Percentiles rank a stretch among this genome's conserved stretches.
Conservation (phyloP, 1,140 invertebrate genomes). For the Pachyrhynchus sulphureomaculatus region DNA sequence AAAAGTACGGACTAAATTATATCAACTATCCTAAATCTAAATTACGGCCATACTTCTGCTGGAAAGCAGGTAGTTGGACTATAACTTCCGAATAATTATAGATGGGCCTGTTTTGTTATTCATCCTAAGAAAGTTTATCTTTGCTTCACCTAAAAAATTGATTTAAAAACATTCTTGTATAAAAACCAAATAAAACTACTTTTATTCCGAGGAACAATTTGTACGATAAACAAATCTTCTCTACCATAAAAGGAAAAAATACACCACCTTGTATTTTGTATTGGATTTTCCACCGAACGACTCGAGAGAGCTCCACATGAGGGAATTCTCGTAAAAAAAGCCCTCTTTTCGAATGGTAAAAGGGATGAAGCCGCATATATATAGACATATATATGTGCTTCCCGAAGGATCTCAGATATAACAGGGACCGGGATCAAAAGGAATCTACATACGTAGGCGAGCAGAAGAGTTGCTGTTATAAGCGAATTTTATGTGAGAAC, state of each 20-base stretch:
- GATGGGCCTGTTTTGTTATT: too few species aligned
- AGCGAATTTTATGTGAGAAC: constrained; percentile 31
- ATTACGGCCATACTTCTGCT: too few species aligned
- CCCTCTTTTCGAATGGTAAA: constrained; percentile 30
- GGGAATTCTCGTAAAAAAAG: constrained; percentile 30
- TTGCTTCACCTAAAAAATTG: too few species aligned
- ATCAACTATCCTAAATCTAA: too few species aligned
- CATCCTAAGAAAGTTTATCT: too few species aligned
- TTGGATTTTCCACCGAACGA: constrained; percentile 30
- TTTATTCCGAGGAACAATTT: too few species aligned
- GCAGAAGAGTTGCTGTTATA: constrained; percentile 34
- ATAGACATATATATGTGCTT: constrained; percentile 22
- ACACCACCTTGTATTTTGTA: constrained; percentile 25
- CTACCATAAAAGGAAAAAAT: constrained; percentile 21
- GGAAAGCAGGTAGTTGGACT: too few species aligned
- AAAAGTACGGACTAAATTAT: too few species aligned
- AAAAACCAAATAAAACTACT: too few species aligned
- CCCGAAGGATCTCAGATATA: constrained; percentile 24
- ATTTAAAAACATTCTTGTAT: too few species aligned
- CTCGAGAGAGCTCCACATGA: constrained; percentile 20
- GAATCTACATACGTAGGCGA: constrained; percentile 31
- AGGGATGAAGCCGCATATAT: constrained; percentile 22
- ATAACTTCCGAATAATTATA: too few species aligned
- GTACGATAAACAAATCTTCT: constrained; percentile 27
- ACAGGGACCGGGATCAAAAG: constrained; percentile 29